Evolutionary conservation across 2,113 vertebrate genomes (phyloP), one percentile per base, ranked within the genome.

Genomic region (Microtus richardsoni): DNA sequence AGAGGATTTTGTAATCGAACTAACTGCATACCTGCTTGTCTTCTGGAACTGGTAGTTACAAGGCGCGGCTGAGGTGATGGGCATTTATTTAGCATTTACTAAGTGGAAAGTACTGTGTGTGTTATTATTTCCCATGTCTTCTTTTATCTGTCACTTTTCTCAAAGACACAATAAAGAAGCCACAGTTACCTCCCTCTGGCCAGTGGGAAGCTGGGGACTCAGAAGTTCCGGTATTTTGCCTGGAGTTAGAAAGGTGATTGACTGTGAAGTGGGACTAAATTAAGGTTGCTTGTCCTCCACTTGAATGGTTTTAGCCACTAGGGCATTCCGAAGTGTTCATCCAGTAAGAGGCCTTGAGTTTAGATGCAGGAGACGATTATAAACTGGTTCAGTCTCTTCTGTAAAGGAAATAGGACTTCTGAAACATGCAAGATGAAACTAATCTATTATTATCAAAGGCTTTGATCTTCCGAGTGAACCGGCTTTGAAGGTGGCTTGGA

Each of bases 21-120:
- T 41, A n/a, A 49, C 44, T 58, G 39, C 71, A 85, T 89, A 52
- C 22, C 30, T 30, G 24, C 47, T 41, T 95, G 2, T 52, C 0
- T 79, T 39, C 30, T 85, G 71, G n/a, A 70, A 4, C 1, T 88
- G n/a, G 88, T 17, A 96, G 95, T 47, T 44, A 79, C 36, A 0
- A 1, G 49, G 2, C 0, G 0, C 78, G 41, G 47, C 26, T 16
- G 49, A 60, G 52, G 28, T 39, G 52, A 54, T 2, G 24, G 78
- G 52, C 47, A 60, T 82, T 91, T 71, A 60, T 60, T 91, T 71
- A 60, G 49, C 19, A 39, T 74, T 74, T 74, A 39, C 54, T 62
- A 30, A 64, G 54, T 85, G 17, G 54, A 16, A 85, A 2, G 36
- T 12, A 41, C 2, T 33, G 6, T 66, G 82, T 26, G 64, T 39